Evolutionary conservation across 2,113 vertebrate genomes (phyloP).

Genomic region (Proteles cristata): DNA sequence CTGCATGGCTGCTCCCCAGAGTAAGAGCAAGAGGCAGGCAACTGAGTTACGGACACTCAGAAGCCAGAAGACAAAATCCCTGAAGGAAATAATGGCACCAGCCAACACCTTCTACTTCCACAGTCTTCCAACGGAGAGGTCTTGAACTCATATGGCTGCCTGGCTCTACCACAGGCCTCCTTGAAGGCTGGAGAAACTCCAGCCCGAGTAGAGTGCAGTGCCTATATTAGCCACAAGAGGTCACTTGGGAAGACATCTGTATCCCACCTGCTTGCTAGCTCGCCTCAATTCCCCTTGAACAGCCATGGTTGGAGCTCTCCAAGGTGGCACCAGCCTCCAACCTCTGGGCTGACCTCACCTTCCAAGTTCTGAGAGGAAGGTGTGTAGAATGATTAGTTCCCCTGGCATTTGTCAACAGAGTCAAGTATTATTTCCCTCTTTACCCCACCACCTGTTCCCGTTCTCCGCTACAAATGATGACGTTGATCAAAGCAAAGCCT

Average conservation of each 20-base stretch:
- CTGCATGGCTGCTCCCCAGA: conserved; percentile 4
- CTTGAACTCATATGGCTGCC: background rate
- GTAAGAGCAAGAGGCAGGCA: conserved; percentile 17
- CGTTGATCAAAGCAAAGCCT: conserved; percentile 56
- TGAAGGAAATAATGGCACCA: conserved; percentile 3
- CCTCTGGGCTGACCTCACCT: background rate
- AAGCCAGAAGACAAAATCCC: conserved; percentile 36
- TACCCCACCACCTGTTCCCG: background rate
- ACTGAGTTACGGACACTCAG: background rate
- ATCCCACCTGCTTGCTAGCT: conserved; percentile 31
- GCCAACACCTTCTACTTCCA: conserved; percentile 11
- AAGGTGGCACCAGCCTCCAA: conserved; percentile 61
- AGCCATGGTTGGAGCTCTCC: conserved; percentile 50
- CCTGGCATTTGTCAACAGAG: conserved; percentile 55
- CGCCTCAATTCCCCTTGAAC: background rate
- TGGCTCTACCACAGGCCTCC: background rate
- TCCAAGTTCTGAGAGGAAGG: conserved; percentile 40
- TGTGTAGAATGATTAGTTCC: background rate
- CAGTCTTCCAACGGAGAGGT: background rate
- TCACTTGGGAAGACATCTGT: conserved; percentile 52
- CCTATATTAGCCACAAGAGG: conserved; percentile 72
- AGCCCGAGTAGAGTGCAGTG: conserved; percentile 38
- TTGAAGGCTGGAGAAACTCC: background rate
- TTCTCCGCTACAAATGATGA: conserved; percentile 45
- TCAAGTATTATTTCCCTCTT: conserved; percentile 20